Base-by-base conservation (phyloP, 1,140 invertebrate species). In the Samia ricini region DNA sequence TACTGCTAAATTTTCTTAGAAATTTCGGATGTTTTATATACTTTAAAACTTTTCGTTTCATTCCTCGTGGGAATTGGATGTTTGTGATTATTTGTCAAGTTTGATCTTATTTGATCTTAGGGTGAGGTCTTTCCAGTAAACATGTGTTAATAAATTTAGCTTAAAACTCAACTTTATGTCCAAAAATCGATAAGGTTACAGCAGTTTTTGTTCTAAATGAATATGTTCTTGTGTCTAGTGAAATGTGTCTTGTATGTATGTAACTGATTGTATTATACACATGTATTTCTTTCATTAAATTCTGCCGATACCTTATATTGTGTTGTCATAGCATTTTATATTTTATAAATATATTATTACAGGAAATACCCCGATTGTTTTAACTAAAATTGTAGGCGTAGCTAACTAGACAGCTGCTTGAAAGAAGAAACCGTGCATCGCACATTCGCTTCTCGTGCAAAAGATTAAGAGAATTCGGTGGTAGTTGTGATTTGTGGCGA, bases 391-490 rank as follows among this genome's bases (percentile, higher is more conserved):
- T 84, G 76, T 77, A 90, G 85, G 85, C 85, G 72, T 82, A 82
- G 79, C 88, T 88, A 90, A 83, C 88, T 90, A 90, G 76, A 85
- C 71, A 89, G 85, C 88, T 86, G 85, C 83, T 88, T 88, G 81
- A 90, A 88, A 87, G 85, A 88, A 90, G 85, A 83, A 80, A 84
- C 76, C 88, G 88, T 90, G 88, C 88, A 89, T 87, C 79, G 87
- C 85, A 87, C 85, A 89, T 89, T 89, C 87, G 85, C 85, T 83
- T 82, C 78, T 87, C 87, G 87, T 89, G 87, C 87, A 89, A 85
- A 82, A 88, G 83, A 84, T 82, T 65, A 84, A 24, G 65, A 87
- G 76, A 85, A 77, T 76, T 85, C 74, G 79, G 83, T 88, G 85
- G 71, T 69, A 77, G 80, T 89, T 71, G 85, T 89, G 86, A 82